phyloP scores from a whole-genome alignment of 1,140 invertebrate species.

The Danaus melanippus region DNA sequence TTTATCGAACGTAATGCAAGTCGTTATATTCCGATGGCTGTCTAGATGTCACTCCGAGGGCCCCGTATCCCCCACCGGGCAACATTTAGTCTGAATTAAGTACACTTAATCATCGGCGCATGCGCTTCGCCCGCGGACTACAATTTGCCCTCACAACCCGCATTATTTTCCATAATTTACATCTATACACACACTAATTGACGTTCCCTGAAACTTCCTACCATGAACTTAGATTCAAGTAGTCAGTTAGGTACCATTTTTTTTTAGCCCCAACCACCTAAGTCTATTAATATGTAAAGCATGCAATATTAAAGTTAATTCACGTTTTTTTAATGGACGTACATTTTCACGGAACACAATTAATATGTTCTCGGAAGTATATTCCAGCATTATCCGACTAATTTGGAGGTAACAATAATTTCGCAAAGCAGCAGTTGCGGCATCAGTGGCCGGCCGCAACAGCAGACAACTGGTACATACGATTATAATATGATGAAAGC shows the following conservation, averaged over 20 bases:
- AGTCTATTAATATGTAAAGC: too few species aligned
- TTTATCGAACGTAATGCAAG: too few species aligned
- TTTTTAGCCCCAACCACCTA: too few species aligned
- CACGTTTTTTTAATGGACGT: too few species aligned
- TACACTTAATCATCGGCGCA: slow-evolving; percentile 57
- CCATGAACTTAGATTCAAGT: too few species aligned
- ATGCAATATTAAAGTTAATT: too few species aligned
- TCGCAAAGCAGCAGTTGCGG: slow-evolving; percentile 25
- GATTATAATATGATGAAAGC: neutral
- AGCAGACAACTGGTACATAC: slow-evolving; percentile 17
- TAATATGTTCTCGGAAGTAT: too few species aligned
- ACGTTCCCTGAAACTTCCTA: neutral
- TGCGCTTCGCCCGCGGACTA: slow-evolving; percentile 38
- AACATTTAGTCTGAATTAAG: slow-evolving; percentile 64
- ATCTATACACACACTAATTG: slow-evolving; percentile 16
- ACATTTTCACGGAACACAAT: too few species aligned
- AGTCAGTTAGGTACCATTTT: too few species aligned
- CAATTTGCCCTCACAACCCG: slow-evolving; percentile 44
- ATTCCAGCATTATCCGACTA: slow-evolving; percentile 2
- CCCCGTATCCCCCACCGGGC: slow-evolving; percentile 33
- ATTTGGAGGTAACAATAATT: slow-evolving; percentile 15
- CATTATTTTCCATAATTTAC: slow-evolving; percentile 45
- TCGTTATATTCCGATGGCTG: too few species aligned
- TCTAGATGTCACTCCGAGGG: too few species aligned
- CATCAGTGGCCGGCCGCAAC: slow-evolving; percentile 21